A percentile compares a stretch with the other conserved stretches of the same genome.
These are phyloP conservation scores for Metopia argyrocephala DNA, from an alignment of 2,888 invertebrate species.

Conservation along the genomic window DNA sequence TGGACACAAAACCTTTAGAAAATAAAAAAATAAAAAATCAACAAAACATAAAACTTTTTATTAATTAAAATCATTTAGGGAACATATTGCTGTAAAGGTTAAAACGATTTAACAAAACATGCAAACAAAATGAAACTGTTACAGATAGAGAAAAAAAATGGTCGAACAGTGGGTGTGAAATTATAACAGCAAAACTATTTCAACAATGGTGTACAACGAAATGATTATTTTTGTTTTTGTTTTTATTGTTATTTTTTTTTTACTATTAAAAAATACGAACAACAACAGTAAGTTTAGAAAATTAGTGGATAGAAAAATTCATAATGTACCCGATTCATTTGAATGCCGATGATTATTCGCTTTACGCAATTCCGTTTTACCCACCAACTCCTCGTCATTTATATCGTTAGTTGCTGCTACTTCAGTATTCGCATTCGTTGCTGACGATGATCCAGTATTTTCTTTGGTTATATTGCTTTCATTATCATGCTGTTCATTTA, in stretches of 20 bases:
- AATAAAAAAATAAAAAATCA: not conserved
- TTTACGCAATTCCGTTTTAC: constrained; percentile 75
- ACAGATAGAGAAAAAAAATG: constrained; percentile 12
- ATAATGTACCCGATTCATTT: constrained; percentile 77
- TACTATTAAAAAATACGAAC: constrained; percentile 51
- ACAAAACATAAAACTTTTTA: constrained; percentile 8
- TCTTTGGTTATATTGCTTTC: constrained; percentile 54
- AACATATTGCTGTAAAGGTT: not conserved
- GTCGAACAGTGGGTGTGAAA: constrained; percentile 37
- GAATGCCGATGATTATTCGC: constrained; percentile 77
- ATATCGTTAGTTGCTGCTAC: constrained; percentile 42
- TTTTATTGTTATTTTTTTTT: constrained; percentile 40
- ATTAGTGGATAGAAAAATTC: constrained; percentile 47
- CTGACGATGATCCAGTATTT: constrained; percentile 36
- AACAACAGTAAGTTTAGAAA: constrained; percentile 56
- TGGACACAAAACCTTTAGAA: constrained; percentile 81
- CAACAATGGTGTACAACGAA: constrained; percentile 52
- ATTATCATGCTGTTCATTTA: constrained; percentile 48
- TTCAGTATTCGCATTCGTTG: constrained; percentile 14
- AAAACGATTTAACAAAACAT: constrained; percentile 39
- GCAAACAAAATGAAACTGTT: constrained; percentile 47
- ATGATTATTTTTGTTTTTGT: constrained; percentile 20
- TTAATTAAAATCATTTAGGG: not conserved
- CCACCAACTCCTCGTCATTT: constrained; percentile 63
- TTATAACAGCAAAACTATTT: constrained; percentile 33